Evolutionary conservation across 2,113 vertebrate genomes (phyloP), one percentile per base, ranked within the genome.

Genomic region (Archilochus colubris): DNA sequence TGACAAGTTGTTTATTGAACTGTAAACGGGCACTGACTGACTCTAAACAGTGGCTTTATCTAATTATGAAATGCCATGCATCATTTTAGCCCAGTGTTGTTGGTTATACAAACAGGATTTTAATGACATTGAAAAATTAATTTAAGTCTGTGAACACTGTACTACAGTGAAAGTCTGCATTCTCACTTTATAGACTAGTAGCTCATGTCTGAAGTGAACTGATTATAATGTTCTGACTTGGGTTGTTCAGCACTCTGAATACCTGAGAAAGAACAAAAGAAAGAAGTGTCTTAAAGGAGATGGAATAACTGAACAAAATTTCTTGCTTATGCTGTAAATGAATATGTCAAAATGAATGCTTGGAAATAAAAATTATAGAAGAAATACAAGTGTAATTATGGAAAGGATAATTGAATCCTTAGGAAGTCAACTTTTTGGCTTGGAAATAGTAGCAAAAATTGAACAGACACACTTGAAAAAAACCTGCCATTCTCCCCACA

Each of bases 1-100:
- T 98, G 98, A 98, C 98, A 98, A 98, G 97, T 97, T 98, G 98
- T 97, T 98, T 98, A 98, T 98, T 98, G 98, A 98, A 98, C 98
- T 98, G 98, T 97, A 97, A 98, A 98, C 4, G 75, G 97, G 97
- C 96, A 97, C 98, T 97, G 96, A 96, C 97, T 98, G 97, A 94
- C 96, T 97, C 94, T 95, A 96, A 98, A 98, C 96, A 98, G 97
- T 97, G 93, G 96, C 95, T 98, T 98, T 97, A 97, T 98, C 98
- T 98, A 98, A 98, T 99, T 98, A 98, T 94, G 93, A 97, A 96
- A 96, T 81, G 59, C 87, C 74, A 54, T 87, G 94, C 91, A 95
- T 96, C 82, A 69, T 94, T 91, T 94, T 84, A 91, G 95, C 84
- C 93, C 91, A 86, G 86, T 82, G 94, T 50, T 96, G 87, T 82